phyloP scores from a whole-genome alignment of 2,888 invertebrate species.

The Subacronicta megacephala region DNA sequence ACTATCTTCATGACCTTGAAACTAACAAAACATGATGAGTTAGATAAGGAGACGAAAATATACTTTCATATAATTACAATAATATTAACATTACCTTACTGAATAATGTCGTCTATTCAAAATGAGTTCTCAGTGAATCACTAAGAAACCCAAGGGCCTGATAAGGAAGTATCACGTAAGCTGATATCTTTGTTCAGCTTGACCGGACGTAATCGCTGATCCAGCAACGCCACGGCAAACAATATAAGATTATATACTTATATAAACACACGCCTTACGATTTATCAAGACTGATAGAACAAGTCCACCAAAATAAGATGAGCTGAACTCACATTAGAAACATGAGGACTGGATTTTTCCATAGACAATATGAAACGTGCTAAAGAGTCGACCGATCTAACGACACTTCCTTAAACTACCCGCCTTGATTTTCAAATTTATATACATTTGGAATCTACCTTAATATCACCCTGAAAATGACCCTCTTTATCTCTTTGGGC shows the following conservation, averaged over 20 bases:
- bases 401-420: too few relatives aligned
- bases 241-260: slow-evolving; percentile 37
- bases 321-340: not conserved
- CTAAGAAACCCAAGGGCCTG: slow-evolving; percentile 49
- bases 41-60: not conserved
- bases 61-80: not conserved
- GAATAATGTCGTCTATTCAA: slow-evolving; percentile 24
- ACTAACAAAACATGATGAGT: not conserved
- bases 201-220: slow-evolving; percentile 52
- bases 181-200: slow-evolving; percentile 62
- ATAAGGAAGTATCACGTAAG: slow-evolving; percentile 60
- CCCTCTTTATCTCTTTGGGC: too few relatives aligned
- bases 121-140: slow-evolving; percentile 37
- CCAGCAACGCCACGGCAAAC: slow-evolving; percentile 35
- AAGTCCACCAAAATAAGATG: slow-evolving; percentile 2
- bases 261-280: too few relatives aligned
- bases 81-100: slow-evolving; percentile 10
- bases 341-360: too few relatives aligned
- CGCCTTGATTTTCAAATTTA: too few relatives aligned
- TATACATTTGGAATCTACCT: too few relatives aligned
- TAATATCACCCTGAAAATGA: too few relatives aligned
- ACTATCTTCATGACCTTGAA: not conserved
- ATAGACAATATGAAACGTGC: too few relatives aligned
- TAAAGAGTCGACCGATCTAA: too few relatives aligned
- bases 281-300: slow-evolving; percentile 11